Evolutionary conservation across 1,140 invertebrate species (phyloP), one percentile per base, ranked within the genome.

Genomic region (Lepidotrigona ventralis): DNA sequence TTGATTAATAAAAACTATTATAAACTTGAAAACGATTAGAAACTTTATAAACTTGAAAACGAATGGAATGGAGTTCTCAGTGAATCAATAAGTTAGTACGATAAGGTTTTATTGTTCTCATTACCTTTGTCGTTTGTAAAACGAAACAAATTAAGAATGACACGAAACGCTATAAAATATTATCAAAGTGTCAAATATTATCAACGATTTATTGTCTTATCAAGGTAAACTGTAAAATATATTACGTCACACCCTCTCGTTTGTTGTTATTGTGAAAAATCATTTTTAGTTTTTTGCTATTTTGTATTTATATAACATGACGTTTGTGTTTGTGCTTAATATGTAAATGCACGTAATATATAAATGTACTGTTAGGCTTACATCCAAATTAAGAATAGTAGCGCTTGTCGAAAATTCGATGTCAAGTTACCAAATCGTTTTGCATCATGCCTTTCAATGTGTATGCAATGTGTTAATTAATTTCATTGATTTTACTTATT

Each of bases 191-290:
- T 81, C 2, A 66, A 51, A 51, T 1, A 51, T 82, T 75, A 58
- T 75, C 63, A 39, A 56, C 66, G 19, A 68, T 76, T 66, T 29
- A 46, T 82, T 11, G 15, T 76, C 58, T 76, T 82, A 58, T 29
- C 51, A 8, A 82, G 60, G 71, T 82, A 82, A 5, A 53, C 23
- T n/a, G 8, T 11, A 14, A 15, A n/a, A 70, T 15, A 33, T 33
- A 17, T n/a, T n/a, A 72, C 12, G 26, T 33, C 12, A n/a, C 64
- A 29, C 8, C 17, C 2, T n/a, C 6, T 17, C 6, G 14, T 64
- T 29, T 64, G 1, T 64, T 6, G 1, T 29, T 17, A 64, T 9
- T 29, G 54, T 2, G 0, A 60, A 60, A n/a, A 60, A n/a, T 17
- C 8, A 17, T 29, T 2, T 1, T 19, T 64, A 29, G 0, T 21